Conservation (phyloP, 1,140 invertebrate species). For the Ladona fulva region DNA sequence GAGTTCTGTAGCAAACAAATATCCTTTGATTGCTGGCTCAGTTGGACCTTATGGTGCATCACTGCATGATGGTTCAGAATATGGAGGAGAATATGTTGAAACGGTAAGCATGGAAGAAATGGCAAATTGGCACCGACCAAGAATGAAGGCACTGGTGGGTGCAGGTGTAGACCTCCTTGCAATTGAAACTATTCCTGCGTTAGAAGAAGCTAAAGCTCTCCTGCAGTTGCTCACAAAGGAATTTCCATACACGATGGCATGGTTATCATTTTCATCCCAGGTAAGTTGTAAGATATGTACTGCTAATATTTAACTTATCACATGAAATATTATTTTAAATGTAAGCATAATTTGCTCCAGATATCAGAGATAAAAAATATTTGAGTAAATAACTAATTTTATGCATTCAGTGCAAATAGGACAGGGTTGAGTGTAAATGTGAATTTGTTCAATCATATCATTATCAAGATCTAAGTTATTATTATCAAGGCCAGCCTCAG, state of each 20-base stretch:
- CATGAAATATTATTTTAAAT: too few relatives aligned
- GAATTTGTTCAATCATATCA: too few relatives aligned
- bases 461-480: too few relatives aligned
- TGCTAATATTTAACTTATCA: not conserved
- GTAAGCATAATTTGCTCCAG: too few relatives aligned
- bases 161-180: constrained; percentile 73
- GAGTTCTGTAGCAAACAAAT: constrained; percentile 33
- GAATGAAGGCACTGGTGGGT: constrained; percentile 63
- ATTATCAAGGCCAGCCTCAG: too few relatives aligned
- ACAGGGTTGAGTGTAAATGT: too few relatives aligned
- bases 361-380: too few relatives aligned
- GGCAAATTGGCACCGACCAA: constrained; percentile 67
- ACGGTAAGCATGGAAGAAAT: constrained; percentile 54
- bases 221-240: constrained; percentile 60
- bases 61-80: constrained; percentile 82
- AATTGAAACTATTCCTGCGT: constrained; percentile 81
- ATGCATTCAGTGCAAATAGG: too few relatives aligned
- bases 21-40: constrained; percentile 59
- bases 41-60: constrained; percentile 85
- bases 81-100: constrained; percentile 71
- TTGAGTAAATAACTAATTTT: too few relatives aligned
- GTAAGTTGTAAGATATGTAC: constrained; percentile 37
- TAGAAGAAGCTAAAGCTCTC: constrained; percentile 70
- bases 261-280: constrained; percentile 77
- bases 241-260: constrained; percentile 61